Conservation (phyloP, 2,888 invertebrate genomes). For the Suillia variegata region DNA sequence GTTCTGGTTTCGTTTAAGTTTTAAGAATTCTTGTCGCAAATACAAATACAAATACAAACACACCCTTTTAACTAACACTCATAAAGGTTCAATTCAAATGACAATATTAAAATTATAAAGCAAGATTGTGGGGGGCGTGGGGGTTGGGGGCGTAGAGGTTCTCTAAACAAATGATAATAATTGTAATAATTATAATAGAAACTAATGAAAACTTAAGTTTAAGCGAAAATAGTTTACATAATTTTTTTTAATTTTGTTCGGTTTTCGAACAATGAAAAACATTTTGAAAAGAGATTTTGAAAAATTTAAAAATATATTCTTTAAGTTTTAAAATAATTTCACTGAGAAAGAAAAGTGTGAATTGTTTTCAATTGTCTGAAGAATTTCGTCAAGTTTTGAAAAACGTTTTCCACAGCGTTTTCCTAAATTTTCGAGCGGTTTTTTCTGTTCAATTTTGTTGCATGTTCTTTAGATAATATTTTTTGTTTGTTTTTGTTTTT, state of each 20-base stretch:
- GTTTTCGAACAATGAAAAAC: neutral
- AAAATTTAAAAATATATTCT: conserved; percentile 9
- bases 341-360: conserved; percentile 19
- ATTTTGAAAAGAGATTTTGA: conserved; percentile 11
- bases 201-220: neutral
- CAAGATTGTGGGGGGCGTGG: conserved; percentile 22
- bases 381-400: conserved; percentile 7
- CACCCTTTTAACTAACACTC: conserved; percentile 1
- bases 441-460: no score
- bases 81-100: conserved; percentile 37
- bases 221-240: neutral
- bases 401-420: no score
- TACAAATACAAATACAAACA: conserved; percentile 10
- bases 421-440: neutral
- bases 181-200: no score
- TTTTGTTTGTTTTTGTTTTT: no score
- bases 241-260: neutral
- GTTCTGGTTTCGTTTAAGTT: neutral
- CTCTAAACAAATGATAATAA: no score
- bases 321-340: conserved; percentile 8
- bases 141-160: neutral
- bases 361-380: conserved; percentile 12
- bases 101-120: conserved; percentile 22
- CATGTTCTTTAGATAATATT: no score
- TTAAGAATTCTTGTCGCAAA: neutral